Percentiles rank a stretch among this genome's conserved stretches.
phyloP scores from a whole-genome alignment of 1,140 invertebrate species.

The Bombus pascuorum region DNA sequence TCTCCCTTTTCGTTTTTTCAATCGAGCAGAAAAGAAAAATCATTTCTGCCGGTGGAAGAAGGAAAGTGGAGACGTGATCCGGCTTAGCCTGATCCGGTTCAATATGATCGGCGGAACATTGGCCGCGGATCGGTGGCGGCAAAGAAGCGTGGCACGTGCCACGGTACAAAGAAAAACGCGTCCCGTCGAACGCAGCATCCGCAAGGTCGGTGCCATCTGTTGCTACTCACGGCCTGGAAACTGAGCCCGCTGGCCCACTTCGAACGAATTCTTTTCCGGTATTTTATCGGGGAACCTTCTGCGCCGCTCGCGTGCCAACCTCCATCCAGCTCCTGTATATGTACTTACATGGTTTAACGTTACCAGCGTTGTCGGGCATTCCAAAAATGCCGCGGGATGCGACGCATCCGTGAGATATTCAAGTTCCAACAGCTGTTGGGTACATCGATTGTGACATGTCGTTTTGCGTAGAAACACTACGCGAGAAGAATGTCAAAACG shows the following conservation, averaged over 20 bases:
- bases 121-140: conserved; percentile 1
- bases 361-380: background rate
- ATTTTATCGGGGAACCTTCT: background rate
- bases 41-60: background rate
- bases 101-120: background rate
- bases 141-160: conserved; percentile 13
- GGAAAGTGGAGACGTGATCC: background rate
- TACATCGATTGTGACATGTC: background rate
- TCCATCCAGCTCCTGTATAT: background rate
- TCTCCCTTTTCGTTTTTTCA: background rate
- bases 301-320: conserved; percentile 2
- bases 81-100: background rate
- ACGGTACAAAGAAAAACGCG: conserved; percentile 4
- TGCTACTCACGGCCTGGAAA: conserved; percentile 14
- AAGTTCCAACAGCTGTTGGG: background rate
- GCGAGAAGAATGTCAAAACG: background rate
- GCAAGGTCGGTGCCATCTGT: conserved; percentile 26
- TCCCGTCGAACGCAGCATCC: conserved; percentile 2
- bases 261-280: conserved; percentile 10
- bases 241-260: conserved; percentile 21
- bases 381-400: background rate
- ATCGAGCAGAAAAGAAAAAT: background rate
- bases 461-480: background rate
- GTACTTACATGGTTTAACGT: background rate
- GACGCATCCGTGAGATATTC: background rate